Evolutionary conservation across 53 echinoderm and acorn worm genomes (phyloP).

Genomic region (Echinarachnius parma): DNA sequence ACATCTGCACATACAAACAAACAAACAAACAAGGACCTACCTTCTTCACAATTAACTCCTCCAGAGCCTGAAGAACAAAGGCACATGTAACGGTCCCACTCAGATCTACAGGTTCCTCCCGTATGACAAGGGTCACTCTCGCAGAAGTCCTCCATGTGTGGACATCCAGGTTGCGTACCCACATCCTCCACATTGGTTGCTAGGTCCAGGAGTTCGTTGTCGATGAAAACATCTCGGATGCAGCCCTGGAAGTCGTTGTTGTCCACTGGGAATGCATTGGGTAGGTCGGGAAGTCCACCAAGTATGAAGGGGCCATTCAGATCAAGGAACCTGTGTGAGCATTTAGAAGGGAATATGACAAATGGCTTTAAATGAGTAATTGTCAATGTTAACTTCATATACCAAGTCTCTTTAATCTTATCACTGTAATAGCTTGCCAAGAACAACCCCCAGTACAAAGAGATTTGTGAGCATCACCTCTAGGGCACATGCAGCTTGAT

Average conservation of each 20-base stretch:
- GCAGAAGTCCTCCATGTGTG: slow-evolving; percentile 74
- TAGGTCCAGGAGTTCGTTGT: slow-evolving; percentile 76
- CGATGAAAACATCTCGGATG: slow-evolving; percentile 79
- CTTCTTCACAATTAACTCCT: slow-evolving; percentile 85
- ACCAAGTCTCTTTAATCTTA: too few species aligned
- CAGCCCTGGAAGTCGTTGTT: slow-evolving; percentile 86
- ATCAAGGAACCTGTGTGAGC: slow-evolving; percentile 58
- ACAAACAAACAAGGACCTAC: too few species aligned
- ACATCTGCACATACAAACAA: neutral
- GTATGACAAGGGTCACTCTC: slow-evolving; percentile 65
- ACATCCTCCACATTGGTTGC: slow-evolving; percentile 78
- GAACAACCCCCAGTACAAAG: too few species aligned
- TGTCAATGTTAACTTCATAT: too few species aligned
- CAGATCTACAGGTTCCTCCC: slow-evolving; percentile 61
- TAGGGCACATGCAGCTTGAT: too few species aligned
- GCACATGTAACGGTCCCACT: slow-evolving; percentile 83
- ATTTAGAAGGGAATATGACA: neutral
- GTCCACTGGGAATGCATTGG: slow-evolving; percentile 75
- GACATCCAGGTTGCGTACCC: slow-evolving; percentile 70
- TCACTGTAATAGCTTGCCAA: too few species aligned
- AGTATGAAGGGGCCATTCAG: slow-evolving; percentile 83
- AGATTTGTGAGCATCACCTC: too few species aligned
- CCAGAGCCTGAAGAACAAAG: slow-evolving; percentile 61
- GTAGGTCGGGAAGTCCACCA: slow-evolving; percentile 81
- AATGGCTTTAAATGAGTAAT: too few species aligned